phyloP scores from a whole-genome alignment of 2,888 invertebrate species.

The Drosophila limbata region DNA sequence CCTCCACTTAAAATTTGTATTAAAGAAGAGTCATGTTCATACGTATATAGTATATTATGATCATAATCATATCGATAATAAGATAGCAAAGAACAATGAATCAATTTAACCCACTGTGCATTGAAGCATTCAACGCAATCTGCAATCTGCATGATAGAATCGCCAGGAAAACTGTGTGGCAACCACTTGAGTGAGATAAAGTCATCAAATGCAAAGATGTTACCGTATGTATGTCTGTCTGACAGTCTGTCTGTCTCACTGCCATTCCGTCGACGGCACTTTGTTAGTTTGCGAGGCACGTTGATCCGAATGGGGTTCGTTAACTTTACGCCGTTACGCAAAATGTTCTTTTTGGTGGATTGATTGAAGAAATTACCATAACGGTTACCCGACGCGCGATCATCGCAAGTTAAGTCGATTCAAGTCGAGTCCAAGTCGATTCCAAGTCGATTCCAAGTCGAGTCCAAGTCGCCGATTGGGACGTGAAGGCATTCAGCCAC shows the following conservation, averaged over 20 bases:
- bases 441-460: neutral
- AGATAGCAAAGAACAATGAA: neutral
- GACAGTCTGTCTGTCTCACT: neutral
- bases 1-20: neutral
- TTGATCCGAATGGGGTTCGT: slow-evolving; percentile 61
- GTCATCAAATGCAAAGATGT: slow-evolving; percentile 46
- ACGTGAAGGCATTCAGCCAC: slow-evolving; percentile 22
- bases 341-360: slow-evolving; percentile 72
- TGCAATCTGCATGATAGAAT: slow-evolving; percentile 56
- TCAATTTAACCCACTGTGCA: slow-evolving; percentile 22
- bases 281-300: slow-evolving; percentile 68
- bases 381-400: slow-evolving; percentile 59
- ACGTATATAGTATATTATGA: neutral
- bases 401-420: slow-evolving; percentile 17
- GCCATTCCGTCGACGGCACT: slow-evolving; percentile 14
- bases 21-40: neutral
- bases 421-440: neutral
- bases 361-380: slow-evolving; percentile 76
- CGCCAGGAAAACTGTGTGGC: slow-evolving; percentile 12
- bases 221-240: neutral
- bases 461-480: slow-evolving; percentile 8
- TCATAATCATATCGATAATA: neutral
- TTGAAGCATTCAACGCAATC: slow-evolving; percentile 44
- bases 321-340: slow-evolving; percentile 73
- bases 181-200: slow-evolving; percentile 41